Base-by-base conservation (phyloP, 2,797 vertebrate species). In the Tangara arthus region DNA sequence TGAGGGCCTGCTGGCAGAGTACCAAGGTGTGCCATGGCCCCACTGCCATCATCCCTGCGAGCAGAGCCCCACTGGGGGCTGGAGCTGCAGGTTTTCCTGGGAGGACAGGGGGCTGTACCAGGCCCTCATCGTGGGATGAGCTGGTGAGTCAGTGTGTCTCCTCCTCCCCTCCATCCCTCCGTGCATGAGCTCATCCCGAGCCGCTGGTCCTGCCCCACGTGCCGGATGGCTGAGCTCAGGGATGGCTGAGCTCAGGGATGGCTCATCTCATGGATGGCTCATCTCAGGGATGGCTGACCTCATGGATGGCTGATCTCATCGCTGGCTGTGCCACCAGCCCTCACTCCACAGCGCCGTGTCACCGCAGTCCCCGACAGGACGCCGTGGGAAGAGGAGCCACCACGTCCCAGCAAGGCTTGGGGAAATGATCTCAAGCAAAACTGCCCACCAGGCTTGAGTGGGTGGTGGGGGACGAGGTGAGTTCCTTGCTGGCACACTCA, bases 161-260 rank as follows among this genome's bases (percentile, higher is more conserved):
- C 91, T 96, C 93, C 93, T 84, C 56, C 65, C 87, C 76, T 93
- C 84, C 52, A 2, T 85, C 89, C 89, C 2, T 70, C 64, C 53
- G 44, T 13, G 9, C 60, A 94, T 97, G 94, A 98, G 96, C 97
- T 98, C 97, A 98, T 95, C 91, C 61, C 32, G 20, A 68, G 68
- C 95, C 94, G 20, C 82, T 94, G 47, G 22, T 27, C 56, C 80
- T 84, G 46, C 50, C 3, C 85, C 39, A 1, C 1, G 73, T 89
- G 90, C 95, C 65, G 85, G 92, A 77, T 93, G 89, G 88, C 90
- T 97, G 96, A 97, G n/a, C 42, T 60, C 72, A 61, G 6, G 72
- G 87, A 72, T 85, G 86, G 84, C 89, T 97, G 90, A 97, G 15
- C 89, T 97, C 96, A 96, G 8, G 82, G 92, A 76, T 92, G 87